Evolutionary conservation across 2,888 invertebrate genomes (phyloP).

Genomic region (Allacma fusca): DNA sequence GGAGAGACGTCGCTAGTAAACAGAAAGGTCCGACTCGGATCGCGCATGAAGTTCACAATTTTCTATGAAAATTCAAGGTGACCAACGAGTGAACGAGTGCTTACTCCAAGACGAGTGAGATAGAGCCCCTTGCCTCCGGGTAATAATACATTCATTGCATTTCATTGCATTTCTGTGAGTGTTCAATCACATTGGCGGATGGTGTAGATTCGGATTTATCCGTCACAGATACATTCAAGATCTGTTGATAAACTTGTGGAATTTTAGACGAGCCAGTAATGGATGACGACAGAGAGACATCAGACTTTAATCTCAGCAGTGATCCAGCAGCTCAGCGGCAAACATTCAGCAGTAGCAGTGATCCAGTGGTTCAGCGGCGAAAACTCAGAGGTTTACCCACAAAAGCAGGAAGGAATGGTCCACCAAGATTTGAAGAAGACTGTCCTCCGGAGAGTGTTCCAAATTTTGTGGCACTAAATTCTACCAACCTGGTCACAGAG

Average conservation of each 20-base stretch:
- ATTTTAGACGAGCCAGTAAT: constrained; percentile 16
- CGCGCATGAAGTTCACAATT: constrained; percentile 32
- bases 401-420: constrained; percentile 9
- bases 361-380: too few species aligned
- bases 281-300: constrained; percentile 37
- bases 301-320: constrained; percentile 47
- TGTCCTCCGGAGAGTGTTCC: background rate
- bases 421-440: constrained; percentile 8
- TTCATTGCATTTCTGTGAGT: constrained; percentile 18
- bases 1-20: constrained; percentile 32
- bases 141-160: constrained; percentile 10
- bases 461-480: too few species aligned
- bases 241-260: background rate
- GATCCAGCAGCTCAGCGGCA: too few species aligned
- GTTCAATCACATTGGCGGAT: constrained; percentile 23
- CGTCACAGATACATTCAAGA: background rate
- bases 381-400: too few species aligned
- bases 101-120: background rate
- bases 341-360: too few species aligned
- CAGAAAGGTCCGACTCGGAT: constrained; percentile 21
- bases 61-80: constrained; percentile 23
- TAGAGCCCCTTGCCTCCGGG: constrained; percentile 28
- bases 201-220: constrained; percentile 19
- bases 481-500: too few species aligned
- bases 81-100: constrained; percentile 13